Base-by-base conservation (phyloP, 2,888 invertebrate species). In the Folsomia manolachei region DNA sequence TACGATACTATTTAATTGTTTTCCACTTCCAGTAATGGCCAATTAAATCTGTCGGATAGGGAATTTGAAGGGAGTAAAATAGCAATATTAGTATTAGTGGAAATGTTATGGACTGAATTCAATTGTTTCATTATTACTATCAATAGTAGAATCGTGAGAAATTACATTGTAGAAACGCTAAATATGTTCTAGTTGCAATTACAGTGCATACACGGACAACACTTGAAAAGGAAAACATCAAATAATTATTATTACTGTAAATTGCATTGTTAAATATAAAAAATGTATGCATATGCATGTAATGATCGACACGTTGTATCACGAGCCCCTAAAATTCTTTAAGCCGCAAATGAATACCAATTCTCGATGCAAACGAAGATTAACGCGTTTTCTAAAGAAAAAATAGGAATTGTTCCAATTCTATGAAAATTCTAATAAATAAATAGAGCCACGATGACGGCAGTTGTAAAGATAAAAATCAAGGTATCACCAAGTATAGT, bases 11-110 rank as follows among this genome's bases (percentile, higher is more conserved):
- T 39, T 56, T 56, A 56, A 56, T 56, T 56, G 56, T 56, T 56
- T 56, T 56, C 56, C 21, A 56, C 56, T 56, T 56, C 56, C 56
- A 56, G 56, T 56, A 56, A 56, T 56, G 56, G 21, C 21, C 56
- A 56, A 56, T 56, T 56, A 56, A 56, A 56, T 19, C 56, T 56
- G 56, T 56, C 56, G 56, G 56, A 56, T 19, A 21, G 56, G 18
- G 56, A n/a, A 56, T 56, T 56, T 56, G 56, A 56, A 21, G 56
- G 39, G 39, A 39, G 39, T 39, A 39, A 39, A 39, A 39, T 39
- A 9, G 39, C 39, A 39, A 39, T 39, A 39, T 39, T 39, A 39
- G 39, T 39, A 39, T 39, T 39, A 39, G 39, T 39, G 39, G 39
- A 39, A 39, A 39, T 14, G 39, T 14, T 39, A 14, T 14, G 39